Conservation (phyloP, 2,888 invertebrate species). For the Heliconius sara region DNA sequence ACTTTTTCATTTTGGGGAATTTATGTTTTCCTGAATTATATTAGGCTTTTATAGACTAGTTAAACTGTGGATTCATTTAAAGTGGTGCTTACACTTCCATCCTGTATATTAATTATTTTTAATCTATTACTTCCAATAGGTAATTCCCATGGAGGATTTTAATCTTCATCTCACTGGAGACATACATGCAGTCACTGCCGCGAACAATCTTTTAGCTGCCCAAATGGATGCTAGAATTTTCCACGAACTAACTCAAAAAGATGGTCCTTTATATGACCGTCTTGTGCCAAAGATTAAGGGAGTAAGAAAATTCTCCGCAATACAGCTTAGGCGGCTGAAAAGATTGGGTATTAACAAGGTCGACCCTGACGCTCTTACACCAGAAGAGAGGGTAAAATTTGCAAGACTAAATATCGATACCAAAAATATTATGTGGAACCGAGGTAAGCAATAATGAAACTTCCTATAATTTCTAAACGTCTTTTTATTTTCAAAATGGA, state of each 20-base stretch:
- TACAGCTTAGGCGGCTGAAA: slow-evolving; percentile 90
- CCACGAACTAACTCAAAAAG: slow-evolving; percentile 97
- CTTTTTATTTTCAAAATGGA: background rate
- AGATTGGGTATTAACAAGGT: slow-evolving; percentile 92
- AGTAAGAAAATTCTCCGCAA: slow-evolving; percentile 91
- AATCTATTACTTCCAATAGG: slow-evolving; percentile 70
- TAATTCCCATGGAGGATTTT: slow-evolving; percentile 99
- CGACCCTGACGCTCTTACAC: slow-evolving; percentile 91
- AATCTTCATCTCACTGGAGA: slow-evolving; percentile 99
- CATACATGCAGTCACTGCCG: slow-evolving; percentile 99
- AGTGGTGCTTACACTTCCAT: too few species aligned
- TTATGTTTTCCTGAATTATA: too few species aligned
- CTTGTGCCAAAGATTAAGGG: slow-evolving; percentile 94
- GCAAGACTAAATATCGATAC: slow-evolving; percentile 95
- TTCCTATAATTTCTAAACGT: background rate
- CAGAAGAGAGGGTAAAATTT: slow-evolving; percentile 91
- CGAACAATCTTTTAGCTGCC: slow-evolving; percentile 98
- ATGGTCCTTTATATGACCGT: slow-evolving; percentile 92
- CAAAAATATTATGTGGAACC: slow-evolving; percentile 95
- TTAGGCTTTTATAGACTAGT: too few species aligned
- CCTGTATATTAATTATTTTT: background rate
- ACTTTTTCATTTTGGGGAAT: too few species aligned
- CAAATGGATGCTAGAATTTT: slow-evolving; percentile 98
- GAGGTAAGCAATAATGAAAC: slow-evolving; percentile 84
- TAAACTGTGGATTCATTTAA: too few species aligned